Conservation (phyloP, 2,113 vertebrate genomes). For the Sclerurus mexicanus region DNA sequence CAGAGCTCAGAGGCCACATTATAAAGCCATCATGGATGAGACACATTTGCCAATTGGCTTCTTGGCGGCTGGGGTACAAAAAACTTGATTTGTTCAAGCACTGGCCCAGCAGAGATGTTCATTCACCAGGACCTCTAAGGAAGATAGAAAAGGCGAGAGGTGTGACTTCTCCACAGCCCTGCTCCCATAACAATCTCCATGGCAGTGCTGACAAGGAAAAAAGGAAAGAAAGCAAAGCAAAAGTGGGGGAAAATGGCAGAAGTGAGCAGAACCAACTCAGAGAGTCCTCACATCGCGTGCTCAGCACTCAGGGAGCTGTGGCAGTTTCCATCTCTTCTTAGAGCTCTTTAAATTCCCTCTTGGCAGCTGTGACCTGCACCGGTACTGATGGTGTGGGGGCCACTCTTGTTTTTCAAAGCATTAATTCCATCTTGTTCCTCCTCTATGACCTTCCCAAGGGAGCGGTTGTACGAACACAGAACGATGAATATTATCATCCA, state of each 20-base stretch:
- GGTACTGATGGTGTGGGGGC: not conserved
- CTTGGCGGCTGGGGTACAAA: not conserved
- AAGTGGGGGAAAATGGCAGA: not conserved
- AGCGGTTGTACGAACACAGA: not conserved
- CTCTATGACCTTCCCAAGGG: not conserved
- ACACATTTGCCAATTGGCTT: not conserved
- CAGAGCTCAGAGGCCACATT: not conserved
- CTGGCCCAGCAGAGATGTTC: not conserved
- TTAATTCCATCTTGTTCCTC: not conserved
- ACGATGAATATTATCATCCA: not conserved
- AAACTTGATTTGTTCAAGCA: not conserved
- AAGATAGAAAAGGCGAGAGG: fast-evolving
- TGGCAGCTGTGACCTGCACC: not conserved
- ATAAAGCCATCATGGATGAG: not conserved
- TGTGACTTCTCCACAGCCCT: not conserved
- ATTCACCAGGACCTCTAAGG: not conserved
- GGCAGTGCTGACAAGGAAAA: not conserved
- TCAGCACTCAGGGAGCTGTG: not conserved
- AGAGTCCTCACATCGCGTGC: fast-evolving
- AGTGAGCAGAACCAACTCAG: not conserved
- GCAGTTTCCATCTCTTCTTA: not conserved
- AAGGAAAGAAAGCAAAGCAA: fast-evolving
- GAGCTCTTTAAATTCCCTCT: not conserved
- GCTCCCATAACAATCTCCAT: not conserved
- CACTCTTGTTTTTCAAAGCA: not conserved